These are phyloP conservation scores for Meganola albula DNA, from an alignment of 2,888 invertebrate genomes.

Conservation along the genomic window DNA sequence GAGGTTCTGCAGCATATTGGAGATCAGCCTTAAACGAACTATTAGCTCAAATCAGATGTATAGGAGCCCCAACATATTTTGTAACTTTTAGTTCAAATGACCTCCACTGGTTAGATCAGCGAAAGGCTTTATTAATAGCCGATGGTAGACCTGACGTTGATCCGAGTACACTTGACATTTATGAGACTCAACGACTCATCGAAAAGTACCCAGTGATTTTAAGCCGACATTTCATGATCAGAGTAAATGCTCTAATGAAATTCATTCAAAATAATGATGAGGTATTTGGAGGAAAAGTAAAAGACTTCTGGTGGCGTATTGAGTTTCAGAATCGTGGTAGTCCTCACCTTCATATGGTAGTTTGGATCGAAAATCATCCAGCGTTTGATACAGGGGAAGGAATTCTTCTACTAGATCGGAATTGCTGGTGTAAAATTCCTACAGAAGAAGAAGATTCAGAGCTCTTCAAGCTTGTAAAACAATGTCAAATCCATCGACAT, in stretches of 20 bases:
- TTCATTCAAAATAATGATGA: conserved; percentile 4
- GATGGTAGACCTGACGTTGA: neutral
- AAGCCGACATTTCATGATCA: neutral
- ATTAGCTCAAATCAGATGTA: neutral
- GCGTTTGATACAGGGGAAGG: conserved; percentile 12
- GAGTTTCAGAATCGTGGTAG: conserved; percentile 21
- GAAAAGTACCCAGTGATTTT: neutral
- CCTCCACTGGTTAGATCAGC: conserved; percentile 1
- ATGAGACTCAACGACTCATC: neutral
- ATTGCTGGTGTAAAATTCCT: conserved; percentile 6
- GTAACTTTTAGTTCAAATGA: conserved; percentile 2
- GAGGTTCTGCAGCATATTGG: conserved; percentile 2
- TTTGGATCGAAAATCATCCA: conserved; percentile 15
- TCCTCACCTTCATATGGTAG: conserved; percentile 21
- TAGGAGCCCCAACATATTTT: conserved; percentile 4
- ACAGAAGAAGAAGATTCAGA: conserved; percentile 7
- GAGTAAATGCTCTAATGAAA: conserved; percentile 2
- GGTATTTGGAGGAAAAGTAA: conserved; percentile 17
- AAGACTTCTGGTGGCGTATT: conserved; percentile 20
- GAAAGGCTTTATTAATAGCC: neutral
- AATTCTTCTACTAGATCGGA: conserved; percentile 8
- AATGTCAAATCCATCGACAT: conserved; percentile 16
- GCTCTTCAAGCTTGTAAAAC: conserved; percentile 11
- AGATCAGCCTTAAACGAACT: neutral
- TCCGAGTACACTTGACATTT: neutral